A percentile compares a stretch with the other conserved stretches of the same genome.
Conservation (phyloP, 2,888 invertebrate species). For the Epirrhoe alternata region DNA sequence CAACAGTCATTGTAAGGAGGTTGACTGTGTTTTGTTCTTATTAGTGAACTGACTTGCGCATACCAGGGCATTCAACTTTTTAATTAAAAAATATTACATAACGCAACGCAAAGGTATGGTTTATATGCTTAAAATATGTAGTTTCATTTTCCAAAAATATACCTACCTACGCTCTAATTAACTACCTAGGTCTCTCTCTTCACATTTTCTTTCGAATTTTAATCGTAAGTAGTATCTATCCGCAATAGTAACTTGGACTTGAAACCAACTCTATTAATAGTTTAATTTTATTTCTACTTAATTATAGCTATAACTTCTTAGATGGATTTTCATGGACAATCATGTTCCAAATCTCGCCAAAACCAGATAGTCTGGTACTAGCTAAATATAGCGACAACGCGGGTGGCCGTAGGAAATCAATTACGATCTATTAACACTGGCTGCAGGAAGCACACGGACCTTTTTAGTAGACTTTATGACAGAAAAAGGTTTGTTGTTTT, state of each 20-base stretch:
- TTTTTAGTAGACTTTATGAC: conserved; percentile 8
- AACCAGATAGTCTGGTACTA: conserved; percentile 6
- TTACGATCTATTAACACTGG: conserved; percentile 77
- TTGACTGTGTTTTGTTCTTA: conserved; percentile 22
- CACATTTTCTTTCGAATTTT: too few relatives aligned
- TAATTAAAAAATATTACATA: neutral
- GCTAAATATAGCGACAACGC: conserved; percentile 65
- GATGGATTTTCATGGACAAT: conserved; percentile 5
- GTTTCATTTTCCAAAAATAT: too few relatives aligned
- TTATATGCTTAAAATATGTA: too few relatives aligned
- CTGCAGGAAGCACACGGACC: conserved; percentile 53
- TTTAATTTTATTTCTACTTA: too few relatives aligned
- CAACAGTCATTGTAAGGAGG: conserved; percentile 43
- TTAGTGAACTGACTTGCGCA: conserved; percentile 1
- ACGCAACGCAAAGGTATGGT: too few relatives aligned
- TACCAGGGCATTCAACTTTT: neutral
- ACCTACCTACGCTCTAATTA: too few relatives aligned
- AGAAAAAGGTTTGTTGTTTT: conserved; percentile 11
- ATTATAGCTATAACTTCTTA: neutral
- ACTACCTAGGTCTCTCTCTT: too few relatives aligned
- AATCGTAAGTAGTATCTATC: too few relatives aligned
- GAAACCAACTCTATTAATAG: too few relatives aligned
- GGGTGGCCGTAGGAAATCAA: conserved; percentile 76
- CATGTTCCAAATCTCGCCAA: neutral
- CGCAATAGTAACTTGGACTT: too few relatives aligned